phyloP scores from a whole-genome alignment of 2,888 invertebrate species.

The Plutella xylostella region DNA sequence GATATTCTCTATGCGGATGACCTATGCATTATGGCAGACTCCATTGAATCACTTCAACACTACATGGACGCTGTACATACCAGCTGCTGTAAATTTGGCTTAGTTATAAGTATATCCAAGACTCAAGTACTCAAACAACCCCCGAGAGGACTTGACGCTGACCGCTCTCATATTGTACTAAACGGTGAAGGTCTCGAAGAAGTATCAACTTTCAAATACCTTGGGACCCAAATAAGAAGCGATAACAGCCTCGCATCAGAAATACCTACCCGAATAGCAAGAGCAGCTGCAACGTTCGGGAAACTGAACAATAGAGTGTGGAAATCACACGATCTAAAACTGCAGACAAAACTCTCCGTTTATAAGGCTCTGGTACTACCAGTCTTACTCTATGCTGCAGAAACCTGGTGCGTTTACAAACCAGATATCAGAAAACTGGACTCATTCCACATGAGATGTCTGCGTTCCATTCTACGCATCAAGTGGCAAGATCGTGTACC shows the following conservation, averaged over 20 bases:
- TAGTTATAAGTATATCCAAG: constrained; percentile 8
- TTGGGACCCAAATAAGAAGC: constrained; percentile 5
- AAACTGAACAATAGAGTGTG: constrained; percentile 9
- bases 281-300: background rate
- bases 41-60: constrained; percentile 2
- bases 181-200: constrained; percentile 2
- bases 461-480: background rate
- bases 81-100: constrained; percentile 9
- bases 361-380: constrained; percentile 9
- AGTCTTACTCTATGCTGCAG: constrained; percentile 6
- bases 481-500: constrained; percentile 1
- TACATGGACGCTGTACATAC: constrained; percentile 1
- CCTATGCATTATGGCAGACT: constrained; percentile 10
- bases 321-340: constrained; percentile 13
- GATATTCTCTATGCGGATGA: background rate
- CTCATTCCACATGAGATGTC: background rate
- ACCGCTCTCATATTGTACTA: no score
- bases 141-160: constrained; percentile 1
- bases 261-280: constrained; percentile 8
- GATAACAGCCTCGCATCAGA: constrained; percentile 8
- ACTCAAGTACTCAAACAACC: constrained; percentile 10
- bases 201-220: constrained; percentile 6
- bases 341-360: background rate
- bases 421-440: constrained; percentile 3
- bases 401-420: constrained; percentile 16